These are phyloP conservation scores for Ganaspis sp. DNA, from an alignment of 1,140 invertebrate genomes.

Conservation along the genomic window DNA sequence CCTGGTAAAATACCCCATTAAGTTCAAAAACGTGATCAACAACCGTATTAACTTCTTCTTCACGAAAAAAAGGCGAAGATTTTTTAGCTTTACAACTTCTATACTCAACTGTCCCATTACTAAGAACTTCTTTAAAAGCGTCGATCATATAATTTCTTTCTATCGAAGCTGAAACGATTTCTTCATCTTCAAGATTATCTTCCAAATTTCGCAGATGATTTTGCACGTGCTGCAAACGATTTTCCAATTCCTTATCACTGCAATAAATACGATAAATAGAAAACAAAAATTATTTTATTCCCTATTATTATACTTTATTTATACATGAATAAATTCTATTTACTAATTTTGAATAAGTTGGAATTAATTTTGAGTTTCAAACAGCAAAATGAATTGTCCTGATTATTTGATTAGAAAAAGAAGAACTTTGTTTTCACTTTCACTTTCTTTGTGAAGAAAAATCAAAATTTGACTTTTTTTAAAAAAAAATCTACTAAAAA, in stretches of 20 bases:
- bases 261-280: slow-evolving; percentile 23
- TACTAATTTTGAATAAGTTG: too few species aligned
- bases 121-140: slow-evolving; percentile 72
- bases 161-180: slow-evolving; percentile 37
- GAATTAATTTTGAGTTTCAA: too few species aligned
- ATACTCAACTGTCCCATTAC: slow-evolving; percentile 59
- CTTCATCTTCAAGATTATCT: not conserved
- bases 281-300: not conserved
- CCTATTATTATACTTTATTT: too few species aligned
- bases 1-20: slow-evolving; percentile 74
- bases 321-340: too few species aligned
- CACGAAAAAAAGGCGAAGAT: slow-evolving; percentile 61
- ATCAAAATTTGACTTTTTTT: too few species aligned
- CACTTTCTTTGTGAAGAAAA: too few species aligned
- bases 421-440: too few species aligned
- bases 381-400: too few species aligned
- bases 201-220: not conserved
- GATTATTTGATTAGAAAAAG: too few species aligned
- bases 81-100: slow-evolving; percentile 52
- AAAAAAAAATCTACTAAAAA: not conserved
- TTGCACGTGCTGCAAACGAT: slow-evolving; percentile 32
- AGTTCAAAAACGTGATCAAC: slow-evolving; percentile 73
- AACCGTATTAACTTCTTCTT: slow-evolving; percentile 72
- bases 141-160: slow-evolving; percentile 71
- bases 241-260: slow-evolving; percentile 35